These are phyloP conservation scores for Tychaedon coryphoeus DNA, from an alignment of 2,113 vertebrate species.

Conservation along the genomic window DNA sequence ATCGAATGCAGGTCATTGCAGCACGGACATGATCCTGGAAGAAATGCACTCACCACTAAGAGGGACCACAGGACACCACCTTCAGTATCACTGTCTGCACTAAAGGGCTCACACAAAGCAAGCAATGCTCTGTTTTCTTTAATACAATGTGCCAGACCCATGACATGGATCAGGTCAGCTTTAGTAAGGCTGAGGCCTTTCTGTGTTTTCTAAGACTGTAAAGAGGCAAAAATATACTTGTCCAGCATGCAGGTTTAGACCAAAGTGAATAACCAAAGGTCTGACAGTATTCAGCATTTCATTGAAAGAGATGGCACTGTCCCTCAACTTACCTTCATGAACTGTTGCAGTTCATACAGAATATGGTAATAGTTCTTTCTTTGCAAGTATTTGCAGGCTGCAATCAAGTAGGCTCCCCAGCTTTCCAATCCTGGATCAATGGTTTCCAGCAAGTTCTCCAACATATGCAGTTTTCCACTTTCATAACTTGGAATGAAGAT, in stretches of 20 bases:
- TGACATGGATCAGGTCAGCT: not conserved
- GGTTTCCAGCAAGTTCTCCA: conserved; percentile 88
- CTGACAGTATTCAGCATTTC: not conserved
- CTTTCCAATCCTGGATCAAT: conserved; percentile 86
- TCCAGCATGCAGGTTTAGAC: not conserved
- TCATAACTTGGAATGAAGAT: conserved; percentile 88
- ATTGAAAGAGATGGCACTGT: not conserved
- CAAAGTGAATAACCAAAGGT: not conserved
- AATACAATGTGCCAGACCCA: not conserved
- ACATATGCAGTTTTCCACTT: conserved; percentile 81
- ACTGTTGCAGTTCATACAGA: conserved; percentile 95
- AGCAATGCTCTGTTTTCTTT: not conserved
- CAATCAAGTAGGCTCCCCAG: conserved; percentile 89
- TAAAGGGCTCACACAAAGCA: not conserved
- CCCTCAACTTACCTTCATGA: conserved; percentile 86
- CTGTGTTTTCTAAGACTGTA: not conserved
- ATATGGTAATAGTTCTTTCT: conserved; percentile 87
- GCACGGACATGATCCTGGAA: conserved; percentile 92
- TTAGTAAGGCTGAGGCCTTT: not conserved
- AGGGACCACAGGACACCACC: not conserved
- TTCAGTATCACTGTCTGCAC: not conserved
- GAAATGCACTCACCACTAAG: not conserved
- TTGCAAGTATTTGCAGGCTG: conserved; percentile 93
- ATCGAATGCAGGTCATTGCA: conserved; percentile 96
- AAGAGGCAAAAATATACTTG: not conserved